phyloP scores from a whole-genome alignment of 2,113 vertebrate genomes.

The Strigops habroptila region DNA sequence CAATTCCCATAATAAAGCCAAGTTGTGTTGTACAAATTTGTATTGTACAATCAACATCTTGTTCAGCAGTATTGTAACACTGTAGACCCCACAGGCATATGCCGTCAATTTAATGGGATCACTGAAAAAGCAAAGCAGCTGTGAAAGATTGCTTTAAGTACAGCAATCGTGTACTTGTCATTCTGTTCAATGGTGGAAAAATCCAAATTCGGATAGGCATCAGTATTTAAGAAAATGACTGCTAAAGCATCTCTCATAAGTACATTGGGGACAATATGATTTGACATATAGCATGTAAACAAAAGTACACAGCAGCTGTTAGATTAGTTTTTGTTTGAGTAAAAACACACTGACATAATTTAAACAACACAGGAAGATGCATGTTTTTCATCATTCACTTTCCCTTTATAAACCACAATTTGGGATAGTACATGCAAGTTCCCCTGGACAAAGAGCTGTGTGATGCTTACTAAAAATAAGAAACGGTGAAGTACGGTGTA shows the following conservation, averaged over 20 bases:
- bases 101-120: slow-evolving; percentile 83
- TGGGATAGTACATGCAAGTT: not conserved
- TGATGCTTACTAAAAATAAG: not conserved
- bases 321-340: slow-evolving; percentile 72
- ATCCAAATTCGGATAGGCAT: slow-evolving; percentile 83
- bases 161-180: slow-evolving; percentile 89
- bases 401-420: not conserved
- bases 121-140: slow-evolving; percentile 77
- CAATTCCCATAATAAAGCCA: not conserved
- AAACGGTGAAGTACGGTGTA: not conserved
- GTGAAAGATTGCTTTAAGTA: slow-evolving; percentile 89
- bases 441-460: not conserved
- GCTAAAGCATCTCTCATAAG: slow-evolving; percentile 80
- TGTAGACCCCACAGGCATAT: slow-evolving; percentile 75
- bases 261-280: slow-evolving; percentile 73
- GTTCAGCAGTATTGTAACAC: slow-evolving; percentile 49
- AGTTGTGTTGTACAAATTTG: slow-evolving; percentile 58
- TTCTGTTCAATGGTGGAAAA: slow-evolving; percentile 80
- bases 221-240: slow-evolving; percentile 88
- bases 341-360: slow-evolving; percentile 47
- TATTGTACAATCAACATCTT: slow-evolving; percentile 69
- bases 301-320: slow-evolving; percentile 79
- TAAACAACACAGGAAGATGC: not conserved
- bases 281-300: slow-evolving; percentile 77
- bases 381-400: not conserved